These are phyloP conservation scores for Tauraco hartlaubi DNA, from an alignment of 2,797 vertebrate genomes.

Conservation along the genomic window DNA sequence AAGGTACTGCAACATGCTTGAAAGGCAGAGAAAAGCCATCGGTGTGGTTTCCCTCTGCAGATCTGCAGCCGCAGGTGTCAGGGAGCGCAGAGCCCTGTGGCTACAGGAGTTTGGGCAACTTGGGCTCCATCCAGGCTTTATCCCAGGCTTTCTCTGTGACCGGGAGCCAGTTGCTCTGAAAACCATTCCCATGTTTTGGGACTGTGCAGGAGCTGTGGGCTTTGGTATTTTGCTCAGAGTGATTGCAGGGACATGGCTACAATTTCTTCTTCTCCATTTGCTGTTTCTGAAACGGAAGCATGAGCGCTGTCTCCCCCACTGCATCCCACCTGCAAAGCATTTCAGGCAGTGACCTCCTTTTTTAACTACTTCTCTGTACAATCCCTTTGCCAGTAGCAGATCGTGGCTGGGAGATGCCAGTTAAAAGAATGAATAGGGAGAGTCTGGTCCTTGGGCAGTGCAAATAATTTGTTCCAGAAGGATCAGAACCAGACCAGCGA, in stretches of 20 bases:
- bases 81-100: background rate
- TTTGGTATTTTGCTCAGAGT: background rate
- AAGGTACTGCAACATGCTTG: background rate
- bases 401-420: background rate
- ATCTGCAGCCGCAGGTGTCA: background rate
- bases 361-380: background rate
- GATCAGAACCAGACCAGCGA: background rate
- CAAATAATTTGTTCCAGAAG: background rate
- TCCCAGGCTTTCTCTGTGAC: accelerated
- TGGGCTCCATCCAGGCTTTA: background rate
- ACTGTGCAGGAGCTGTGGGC: background rate
- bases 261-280: background rate
- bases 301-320: accelerated
- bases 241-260: background rate
- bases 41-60: background rate
- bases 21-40: background rate
- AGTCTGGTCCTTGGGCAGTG: background rate
- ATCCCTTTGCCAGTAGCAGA: background rate
- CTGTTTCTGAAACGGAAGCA: background rate
- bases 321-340: background rate
- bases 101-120: background rate
- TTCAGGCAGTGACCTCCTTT: background rate
- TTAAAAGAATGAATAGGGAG: background rate
- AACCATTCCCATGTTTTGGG: accelerated
- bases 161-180: background rate